Evolutionary conservation across 2,797 vertebrate species (phyloP), one percentile per base, ranked within the genome.

Genomic region (Darevskia nairensis): DNA sequence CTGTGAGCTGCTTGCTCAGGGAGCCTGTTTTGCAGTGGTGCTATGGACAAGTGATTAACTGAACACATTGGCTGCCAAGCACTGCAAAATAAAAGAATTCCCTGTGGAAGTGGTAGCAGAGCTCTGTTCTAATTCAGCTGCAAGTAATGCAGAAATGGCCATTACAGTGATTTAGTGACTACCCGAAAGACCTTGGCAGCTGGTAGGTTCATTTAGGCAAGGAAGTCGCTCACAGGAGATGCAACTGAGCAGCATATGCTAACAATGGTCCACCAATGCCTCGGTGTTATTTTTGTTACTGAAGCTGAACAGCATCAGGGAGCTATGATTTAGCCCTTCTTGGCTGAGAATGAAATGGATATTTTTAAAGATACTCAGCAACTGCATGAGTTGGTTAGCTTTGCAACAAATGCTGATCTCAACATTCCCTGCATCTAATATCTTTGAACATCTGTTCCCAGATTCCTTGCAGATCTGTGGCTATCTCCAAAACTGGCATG

Each of bases 151-250:
- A 55, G 71, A 90, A 44, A 61, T 66, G 44, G 6, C 8, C 82
- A 71, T 88, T 93, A 91, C 41, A 1, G 8, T 86, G 76, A 90
- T 94, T 88, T 88, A 90, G 80, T 78, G 80, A 32, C 71, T 41
- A 91, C 41, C n/a, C 11, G 92, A 93, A 90, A 29, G 13, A 25
- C 89, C 25, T 59, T 27, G 83, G 41, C 85, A 94, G 84, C 79
- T 75, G 39, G 64, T 46, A 7, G 80, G 68, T 69, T 90, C 8
- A 50, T 91, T 92, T 83, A 87, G 83, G 35, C n/a, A 17, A 90
- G 80, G 88, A 0, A 79, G 29, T 41, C 74, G 17, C 69, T 91
- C 81, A 15, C 68, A 75, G 61, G n/a, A 88, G 64, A 91, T 87
- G 44, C 83, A 68, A 66, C 75, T 4, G 9, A 39, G 32, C 61